phyloP scores from a whole-genome alignment of 2,113 vertebrate species.

The Erpornis zantholeuca region DNA sequence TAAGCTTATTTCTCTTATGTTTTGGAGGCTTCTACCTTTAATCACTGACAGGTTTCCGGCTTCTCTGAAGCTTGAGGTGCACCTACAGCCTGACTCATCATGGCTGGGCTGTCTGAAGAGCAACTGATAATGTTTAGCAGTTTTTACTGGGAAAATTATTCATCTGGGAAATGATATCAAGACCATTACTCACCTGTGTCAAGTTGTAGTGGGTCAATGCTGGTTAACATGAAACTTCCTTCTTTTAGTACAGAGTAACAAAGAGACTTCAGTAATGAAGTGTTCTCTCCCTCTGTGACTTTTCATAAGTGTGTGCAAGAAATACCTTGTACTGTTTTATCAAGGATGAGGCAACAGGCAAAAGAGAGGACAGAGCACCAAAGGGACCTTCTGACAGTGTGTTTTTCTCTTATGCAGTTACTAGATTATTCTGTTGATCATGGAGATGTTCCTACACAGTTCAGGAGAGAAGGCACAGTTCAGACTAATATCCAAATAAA shows the following conservation, averaged over 20 bases:
- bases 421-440: not conserved
- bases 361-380: not conserved
- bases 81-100: slow-evolving; percentile 36
- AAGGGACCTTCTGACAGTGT: not conserved
- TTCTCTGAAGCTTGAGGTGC: slow-evolving; percentile 22
- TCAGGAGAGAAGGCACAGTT: not conserved
- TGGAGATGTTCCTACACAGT: not conserved
- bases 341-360: not conserved
- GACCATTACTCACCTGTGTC: slow-evolving; percentile 37
- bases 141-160: slow-evolving; percentile 61
- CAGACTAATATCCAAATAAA: not conserved
- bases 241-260: not conserved
- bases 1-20: not conserved
- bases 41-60: not conserved
- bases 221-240: not conserved
- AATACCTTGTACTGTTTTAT: not conserved
- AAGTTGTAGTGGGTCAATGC: not conserved
- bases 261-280: not conserved
- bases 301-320: not conserved
- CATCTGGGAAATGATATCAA: slow-evolving; percentile 56
- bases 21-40: slow-evolving; percentile 34
- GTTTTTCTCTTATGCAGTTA: not conserved
- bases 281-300: not conserved
- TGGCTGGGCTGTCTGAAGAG: not conserved
- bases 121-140: slow-evolving; percentile 45